Percentiles rank a stretch among this genome's conserved stretches.
Evolutionary conservation across 2,888 invertebrate species (phyloP).

Genomic region (Ormyrus pomaceus): DNA sequence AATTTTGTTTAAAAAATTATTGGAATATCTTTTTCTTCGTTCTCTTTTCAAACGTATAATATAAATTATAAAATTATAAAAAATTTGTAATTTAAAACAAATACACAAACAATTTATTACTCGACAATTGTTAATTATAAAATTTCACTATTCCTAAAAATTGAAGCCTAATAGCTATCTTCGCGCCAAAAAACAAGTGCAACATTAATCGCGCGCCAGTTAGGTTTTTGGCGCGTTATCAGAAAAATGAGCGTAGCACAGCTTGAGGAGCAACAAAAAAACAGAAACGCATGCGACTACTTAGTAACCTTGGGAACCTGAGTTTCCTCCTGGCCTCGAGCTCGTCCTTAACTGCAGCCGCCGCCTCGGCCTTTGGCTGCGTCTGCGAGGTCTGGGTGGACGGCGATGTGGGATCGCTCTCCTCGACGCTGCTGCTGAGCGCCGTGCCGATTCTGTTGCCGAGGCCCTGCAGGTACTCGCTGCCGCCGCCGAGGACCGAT

Average conservation of each 20-base stretch:
- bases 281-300: neutral
- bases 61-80: neutral
- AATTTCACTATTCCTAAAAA: too few relatives aligned
- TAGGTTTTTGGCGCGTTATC: too few relatives aligned
- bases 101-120: neutral
- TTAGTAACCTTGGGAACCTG: constrained; percentile 44
- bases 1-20: neutral
- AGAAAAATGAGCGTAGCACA: too few relatives aligned
- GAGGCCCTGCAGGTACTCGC: constrained; percentile 73
- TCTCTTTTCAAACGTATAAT: neutral
- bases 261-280: too few relatives aligned
- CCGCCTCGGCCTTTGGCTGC: constrained; percentile 23
- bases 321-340: constrained; percentile 46
- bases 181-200: too few relatives aligned
- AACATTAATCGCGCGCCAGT: too few relatives aligned
- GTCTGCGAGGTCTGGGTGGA: constrained; percentile 58
- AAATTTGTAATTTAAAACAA: neutral
- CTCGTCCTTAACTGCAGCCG: constrained; percentile 48
- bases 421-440: constrained; percentile 72
- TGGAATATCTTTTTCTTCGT: neutral
- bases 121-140: too few relatives aligned
- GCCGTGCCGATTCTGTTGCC: constrained; percentile 72
- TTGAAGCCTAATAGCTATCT: too few relatives aligned
- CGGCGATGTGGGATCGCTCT: constrained; percentile 70
- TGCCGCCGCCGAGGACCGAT: constrained; percentile 71